A percentile compares a stretch with the other conserved stretches of the same genome.
Conservation (phyloP, 2,113 vertebrate species). For the Sarotherodon lohbergeri region DNA sequence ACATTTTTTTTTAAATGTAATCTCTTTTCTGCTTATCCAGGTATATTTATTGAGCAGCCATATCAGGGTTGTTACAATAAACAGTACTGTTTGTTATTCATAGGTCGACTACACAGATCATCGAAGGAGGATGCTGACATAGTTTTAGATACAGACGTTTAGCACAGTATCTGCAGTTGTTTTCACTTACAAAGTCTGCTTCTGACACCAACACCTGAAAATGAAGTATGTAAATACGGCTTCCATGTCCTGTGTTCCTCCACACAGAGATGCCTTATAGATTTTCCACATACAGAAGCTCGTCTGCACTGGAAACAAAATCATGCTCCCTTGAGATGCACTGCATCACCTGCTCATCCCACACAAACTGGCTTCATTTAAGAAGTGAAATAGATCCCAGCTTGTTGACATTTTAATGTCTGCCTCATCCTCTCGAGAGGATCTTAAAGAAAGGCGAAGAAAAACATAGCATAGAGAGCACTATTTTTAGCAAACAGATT, state of each 20-base stretch:
- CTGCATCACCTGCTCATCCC: background rate
- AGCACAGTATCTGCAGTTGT: background rate
- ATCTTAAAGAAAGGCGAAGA: slow-evolving; percentile 31
- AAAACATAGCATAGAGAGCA: slow-evolving; percentile 39
- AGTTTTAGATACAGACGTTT: background rate
- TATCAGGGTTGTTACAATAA: background rate
- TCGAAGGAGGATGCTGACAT: background rate
- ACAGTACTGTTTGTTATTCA: background rate
- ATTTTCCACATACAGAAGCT: background rate
- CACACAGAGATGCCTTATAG: background rate
- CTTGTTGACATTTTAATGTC: slow-evolving; percentile 32
- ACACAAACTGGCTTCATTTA: background rate
- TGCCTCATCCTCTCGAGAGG: slow-evolving; percentile 16
- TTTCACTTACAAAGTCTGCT: background rate
- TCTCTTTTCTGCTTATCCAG: background rate
- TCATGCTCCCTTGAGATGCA: background rate
- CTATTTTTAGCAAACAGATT: slow-evolving; percentile 67
- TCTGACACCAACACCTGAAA: background rate
- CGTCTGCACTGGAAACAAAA: background rate
- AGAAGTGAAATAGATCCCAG: slow-evolving; percentile 20
- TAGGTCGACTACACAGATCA: background rate
- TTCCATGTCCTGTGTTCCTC: background rate
- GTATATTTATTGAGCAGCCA: background rate
- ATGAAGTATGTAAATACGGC: background rate
- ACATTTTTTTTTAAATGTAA: background rate